Evolutionary conservation across 2,888 invertebrate genomes (phyloP).

Genomic region (Plebejus anna): DNA sequence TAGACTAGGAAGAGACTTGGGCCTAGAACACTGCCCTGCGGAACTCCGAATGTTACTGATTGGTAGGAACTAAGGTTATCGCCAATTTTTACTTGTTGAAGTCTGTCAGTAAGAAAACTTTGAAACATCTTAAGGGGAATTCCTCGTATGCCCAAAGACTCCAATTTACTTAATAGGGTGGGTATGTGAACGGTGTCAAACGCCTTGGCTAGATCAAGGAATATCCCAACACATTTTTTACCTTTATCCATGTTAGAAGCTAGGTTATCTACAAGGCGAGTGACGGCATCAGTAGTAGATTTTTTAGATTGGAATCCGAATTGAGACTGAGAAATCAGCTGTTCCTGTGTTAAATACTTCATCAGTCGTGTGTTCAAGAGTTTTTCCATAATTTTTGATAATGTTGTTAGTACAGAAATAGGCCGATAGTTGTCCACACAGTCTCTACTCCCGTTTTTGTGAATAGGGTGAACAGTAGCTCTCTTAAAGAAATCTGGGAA

Average conservation of each 20-base stretch:
- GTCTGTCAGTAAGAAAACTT: not conserved
- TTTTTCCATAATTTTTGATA: not conserved
- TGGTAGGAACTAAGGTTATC: not conserved
- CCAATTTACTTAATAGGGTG: not conserved
- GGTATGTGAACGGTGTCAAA: not conserved
- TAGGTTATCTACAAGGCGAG: not conserved
- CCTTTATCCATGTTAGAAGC: not conserved
- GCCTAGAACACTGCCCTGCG: too few relatives aligned
- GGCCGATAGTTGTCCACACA: too few relatives aligned
- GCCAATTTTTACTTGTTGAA: not conserved
- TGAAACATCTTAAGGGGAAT: not conserved
- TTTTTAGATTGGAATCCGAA: conserved; percentile 3
- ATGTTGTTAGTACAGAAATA: too few relatives aligned
- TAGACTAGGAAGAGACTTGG: not conserved
- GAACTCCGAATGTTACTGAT: not conserved
- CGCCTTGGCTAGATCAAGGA: not conserved
- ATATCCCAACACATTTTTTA: not conserved
- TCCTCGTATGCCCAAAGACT: not conserved
- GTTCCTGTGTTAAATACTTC: too few relatives aligned
- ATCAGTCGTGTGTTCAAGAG: not conserved
- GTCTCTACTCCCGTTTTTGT: too few relatives aligned
- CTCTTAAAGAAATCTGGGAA: not conserved
- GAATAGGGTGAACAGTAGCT: too few relatives aligned
- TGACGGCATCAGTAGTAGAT: not conserved
- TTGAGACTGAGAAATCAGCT: not conserved